These are phyloP conservation scores for Polietes domitor DNA, from an alignment of 2,888 invertebrate species.

Conservation along the genomic window DNA sequence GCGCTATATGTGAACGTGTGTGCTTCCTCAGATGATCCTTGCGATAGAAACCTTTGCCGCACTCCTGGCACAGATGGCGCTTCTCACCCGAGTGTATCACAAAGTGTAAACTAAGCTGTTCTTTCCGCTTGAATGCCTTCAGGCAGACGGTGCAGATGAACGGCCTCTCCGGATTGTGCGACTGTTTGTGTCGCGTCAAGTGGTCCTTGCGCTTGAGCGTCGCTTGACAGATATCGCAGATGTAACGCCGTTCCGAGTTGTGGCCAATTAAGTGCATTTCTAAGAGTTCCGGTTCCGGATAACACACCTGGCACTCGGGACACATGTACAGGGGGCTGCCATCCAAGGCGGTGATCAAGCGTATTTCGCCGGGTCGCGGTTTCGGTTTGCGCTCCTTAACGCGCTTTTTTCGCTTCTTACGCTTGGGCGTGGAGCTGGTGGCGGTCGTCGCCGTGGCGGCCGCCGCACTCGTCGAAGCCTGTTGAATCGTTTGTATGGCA, in stretches of 20 bases:
- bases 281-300: constrained; percentile 90
- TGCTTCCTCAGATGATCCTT: constrained; percentile 93
- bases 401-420: constrained; percentile 90
- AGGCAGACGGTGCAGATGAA: constrained; percentile 93
- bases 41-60: constrained; percentile 93
- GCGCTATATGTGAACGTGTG: constrained; percentile 91
- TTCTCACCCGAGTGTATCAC: constrained; percentile 94
- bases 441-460: constrained; percentile 49
- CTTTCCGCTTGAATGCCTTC: constrained; percentile 94
- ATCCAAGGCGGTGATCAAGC: constrained; percentile 89
- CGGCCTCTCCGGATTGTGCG: constrained; percentile 93
- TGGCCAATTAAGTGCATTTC: constrained; percentile 93
- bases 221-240: constrained; percentile 94
- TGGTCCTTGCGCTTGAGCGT: constrained; percentile 94
- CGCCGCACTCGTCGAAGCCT: constrained; percentile 49
- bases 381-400: constrained; percentile 88
- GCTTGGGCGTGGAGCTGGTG: constrained; percentile 82
- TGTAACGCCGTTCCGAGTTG: constrained; percentile 91
- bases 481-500: constrained; percentile 81
- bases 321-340: constrained; percentile 93
- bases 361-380: constrained; percentile 91
- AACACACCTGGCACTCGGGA: constrained; percentile 94
- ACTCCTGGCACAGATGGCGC: constrained; percentile 91
- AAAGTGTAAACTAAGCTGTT: constrained; percentile 92
- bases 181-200: constrained; percentile 92